Evolutionary conservation across 2,113 vertebrate genomes (phyloP), one percentile per base, ranked within the genome.

Genomic region (Mustela nigripes): DNA sequence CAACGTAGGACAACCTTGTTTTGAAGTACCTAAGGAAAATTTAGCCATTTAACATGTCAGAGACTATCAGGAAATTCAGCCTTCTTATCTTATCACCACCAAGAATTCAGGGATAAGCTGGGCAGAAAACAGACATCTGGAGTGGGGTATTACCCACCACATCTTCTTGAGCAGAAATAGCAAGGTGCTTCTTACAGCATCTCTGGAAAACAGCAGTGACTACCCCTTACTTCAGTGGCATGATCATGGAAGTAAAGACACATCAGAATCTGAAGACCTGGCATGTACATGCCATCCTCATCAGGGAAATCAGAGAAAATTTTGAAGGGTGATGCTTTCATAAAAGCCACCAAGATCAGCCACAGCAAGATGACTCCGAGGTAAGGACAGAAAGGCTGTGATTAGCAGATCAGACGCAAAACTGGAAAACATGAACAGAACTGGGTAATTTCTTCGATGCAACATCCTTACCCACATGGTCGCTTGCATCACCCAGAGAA

Each of bases 311-410:
- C 7, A n/a, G 58, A 28, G 84, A 28, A 96, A 22, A n/a, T 31
- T 79, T 31, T 39, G 85, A 87, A 24, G 45, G 92, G 39, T 16
- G 42, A 93, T 56, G 21, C 91, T 94, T 80, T 65, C 91, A 39
- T n/a, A 91, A 92, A 24, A 98, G 24, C 56, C 84, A 45, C 36
- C 48, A 71, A 85, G 94, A 87, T 8, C 21, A 91, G 65, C 24
- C 95, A 31, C 39, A 63, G 12, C 1, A 67, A 62, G 69, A 4
- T 18, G 8, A 88, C 88, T 85, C 7, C 19, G 36, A 74, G 81
- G 50, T 22, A 24, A 97, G 28, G 58, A 56, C 33, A 31, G 90
- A 90, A 93, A 91, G 87, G 4, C 60, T 93, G 39, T 28, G 58
- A 96, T 87, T 67, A 96, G 73, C 7, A 97, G 48, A 58, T 5